Conservation (phyloP, 2,113 vertebrate genomes). For the Prietella phreatophila region DNA sequence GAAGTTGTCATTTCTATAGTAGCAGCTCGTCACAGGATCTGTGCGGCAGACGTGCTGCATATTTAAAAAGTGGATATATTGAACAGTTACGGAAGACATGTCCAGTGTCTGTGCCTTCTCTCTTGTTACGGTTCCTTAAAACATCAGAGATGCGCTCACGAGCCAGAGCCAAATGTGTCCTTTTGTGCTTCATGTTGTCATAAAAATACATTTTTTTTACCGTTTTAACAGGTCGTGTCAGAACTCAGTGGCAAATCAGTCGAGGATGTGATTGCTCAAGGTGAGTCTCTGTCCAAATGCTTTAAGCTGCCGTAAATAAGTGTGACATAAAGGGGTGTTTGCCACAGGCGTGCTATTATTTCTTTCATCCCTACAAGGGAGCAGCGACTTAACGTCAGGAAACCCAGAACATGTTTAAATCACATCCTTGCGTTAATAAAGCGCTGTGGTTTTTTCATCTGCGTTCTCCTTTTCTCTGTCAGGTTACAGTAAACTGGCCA, state of each 20-base stretch:
- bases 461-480: slow-evolving; percentile 2
- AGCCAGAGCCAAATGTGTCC: background rate
- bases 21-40: background rate
- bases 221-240: slow-evolving; percentile 79
- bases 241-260: slow-evolving; percentile 92
- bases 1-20: background rate
- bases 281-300: slow-evolving; percentile 68
- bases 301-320: background rate
- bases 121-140: background rate
- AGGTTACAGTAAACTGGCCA: slow-evolving; percentile 91
- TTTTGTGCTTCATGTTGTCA: background rate
- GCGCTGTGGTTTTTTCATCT: background rate
- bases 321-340: too few relatives aligned
- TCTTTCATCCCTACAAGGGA: background rate
- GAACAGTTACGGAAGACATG: background rate
- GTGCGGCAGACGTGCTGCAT: background rate
- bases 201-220: background rate
- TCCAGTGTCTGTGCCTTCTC: background rate
- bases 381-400: background rate
- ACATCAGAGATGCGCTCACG: background rate
- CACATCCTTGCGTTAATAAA: background rate
- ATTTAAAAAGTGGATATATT: background rate
- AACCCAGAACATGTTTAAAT: background rate
- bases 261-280: slow-evolving; percentile 88
- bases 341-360: background rate